These are phyloP conservation scores for Epistrophe grossulariae DNA, from an alignment of 2,888 invertebrate genomes.

Conservation along the genomic window DNA sequence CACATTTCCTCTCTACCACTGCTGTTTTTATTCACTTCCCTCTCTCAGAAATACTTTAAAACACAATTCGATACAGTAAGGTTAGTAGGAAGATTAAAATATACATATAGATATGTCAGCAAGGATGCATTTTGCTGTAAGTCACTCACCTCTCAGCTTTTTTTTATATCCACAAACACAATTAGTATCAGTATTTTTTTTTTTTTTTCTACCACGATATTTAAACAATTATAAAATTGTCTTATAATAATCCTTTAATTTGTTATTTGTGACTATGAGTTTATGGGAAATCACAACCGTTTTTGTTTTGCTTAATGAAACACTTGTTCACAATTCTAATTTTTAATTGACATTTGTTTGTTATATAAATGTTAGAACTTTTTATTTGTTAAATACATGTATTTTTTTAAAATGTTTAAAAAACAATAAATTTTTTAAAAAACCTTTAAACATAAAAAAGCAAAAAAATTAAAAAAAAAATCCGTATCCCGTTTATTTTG, in stretches of 20 bases:
- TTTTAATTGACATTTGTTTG: conserved; percentile 48
- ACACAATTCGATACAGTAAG: not conserved
- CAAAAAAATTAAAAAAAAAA: conserved; percentile 45
- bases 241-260: conserved; percentile 1
- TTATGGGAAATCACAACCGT: conserved; percentile 14
- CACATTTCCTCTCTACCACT: conserved; percentile 12
- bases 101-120: not conserved
- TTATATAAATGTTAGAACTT: not conserved
- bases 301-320: not conserved
- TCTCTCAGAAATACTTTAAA: not conserved
- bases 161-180: conserved; percentile 10
- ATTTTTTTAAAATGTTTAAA: not conserved
- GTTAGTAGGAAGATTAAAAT: conserved; percentile 8
- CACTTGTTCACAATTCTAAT: conserved; percentile 40
- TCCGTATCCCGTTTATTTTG: conserved; percentile 49
- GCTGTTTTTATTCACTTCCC: not conserved
- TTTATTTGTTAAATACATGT: not conserved
- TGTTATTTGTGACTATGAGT: not conserved
- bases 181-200: not conserved
- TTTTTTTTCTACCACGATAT: not conserved
- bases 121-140: conserved; percentile 6
- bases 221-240: not conserved
- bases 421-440: conserved; percentile 13
- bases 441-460: conserved; percentile 30
- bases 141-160: conserved; percentile 31